These are phyloP conservation scores for Acropora yongei DNA, from an alignment of 64 coral and sea anemone genomes.

Conservation along the genomic window DNA sequence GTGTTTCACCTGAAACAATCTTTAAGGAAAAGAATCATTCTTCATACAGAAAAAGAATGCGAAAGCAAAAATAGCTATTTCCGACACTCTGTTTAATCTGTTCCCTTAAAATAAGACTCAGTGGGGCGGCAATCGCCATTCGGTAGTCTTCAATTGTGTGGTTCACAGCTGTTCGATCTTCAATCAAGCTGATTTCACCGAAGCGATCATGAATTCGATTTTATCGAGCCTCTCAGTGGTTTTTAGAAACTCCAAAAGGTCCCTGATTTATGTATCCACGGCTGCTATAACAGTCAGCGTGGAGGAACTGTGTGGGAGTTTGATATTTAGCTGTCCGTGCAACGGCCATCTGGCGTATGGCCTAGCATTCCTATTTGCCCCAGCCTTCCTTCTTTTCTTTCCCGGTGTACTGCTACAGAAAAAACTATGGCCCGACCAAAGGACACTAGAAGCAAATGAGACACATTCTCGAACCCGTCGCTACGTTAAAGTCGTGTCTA, in stretches of 20 bases:
- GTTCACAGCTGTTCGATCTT: no score
- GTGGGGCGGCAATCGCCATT: neutral
- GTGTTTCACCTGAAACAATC: no score
- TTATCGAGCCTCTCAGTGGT: neutral
- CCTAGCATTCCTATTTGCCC: conserved; percentile 9
- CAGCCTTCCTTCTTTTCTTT: neutral
- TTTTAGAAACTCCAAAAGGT: conserved; percentile 22
- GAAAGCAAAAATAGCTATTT: neutral
- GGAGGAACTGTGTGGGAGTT: conserved; percentile 5
- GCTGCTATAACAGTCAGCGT: neutral
- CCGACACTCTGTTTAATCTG: neutral
- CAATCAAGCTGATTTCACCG: neutral
- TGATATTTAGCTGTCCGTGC: conserved; percentile 11
- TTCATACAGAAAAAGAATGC: neutral
- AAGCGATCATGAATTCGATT: conserved; percentile 1
- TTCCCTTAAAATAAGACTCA: neutral
- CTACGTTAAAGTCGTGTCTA: neutral
- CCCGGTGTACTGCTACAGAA: neutral
- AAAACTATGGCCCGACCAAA: neutral
- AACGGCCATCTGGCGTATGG: conserved; percentile 8
- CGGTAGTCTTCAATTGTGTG: neutral
- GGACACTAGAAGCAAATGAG: no score
- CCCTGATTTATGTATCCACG: neutral
- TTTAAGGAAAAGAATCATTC: neutral
- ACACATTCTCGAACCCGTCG: neutral